A percentile compares a stretch with the other conserved stretches of the same genome.
phyloP scores from a whole-genome alignment of 1,140 invertebrate species.

The Asbolus verrucosus region DNA sequence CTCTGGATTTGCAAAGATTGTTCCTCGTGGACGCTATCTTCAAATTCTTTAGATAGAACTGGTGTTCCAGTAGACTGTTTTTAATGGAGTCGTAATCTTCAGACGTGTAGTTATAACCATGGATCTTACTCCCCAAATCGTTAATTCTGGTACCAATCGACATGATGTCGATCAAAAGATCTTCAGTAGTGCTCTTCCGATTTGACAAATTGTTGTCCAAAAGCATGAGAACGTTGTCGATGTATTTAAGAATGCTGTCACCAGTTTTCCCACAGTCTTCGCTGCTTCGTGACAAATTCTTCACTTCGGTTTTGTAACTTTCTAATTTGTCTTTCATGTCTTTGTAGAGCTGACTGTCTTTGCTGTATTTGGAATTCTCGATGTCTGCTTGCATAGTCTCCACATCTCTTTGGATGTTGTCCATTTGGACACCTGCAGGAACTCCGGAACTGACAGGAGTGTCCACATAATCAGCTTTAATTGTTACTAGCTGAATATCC shows the following conservation, averaged over 20 bases:
- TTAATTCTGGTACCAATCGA: constrained; percentile 18
- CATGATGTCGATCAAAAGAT: constrained; percentile 30
- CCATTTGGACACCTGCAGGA: not conserved
- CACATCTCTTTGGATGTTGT: constrained; percentile 2
- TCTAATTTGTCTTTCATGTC: constrained; percentile 45
- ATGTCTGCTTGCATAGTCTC: not conserved
- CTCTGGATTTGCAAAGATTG: constrained; percentile 1
- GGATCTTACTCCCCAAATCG: constrained; percentile 13
- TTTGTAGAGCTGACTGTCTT: constrained; percentile 6
- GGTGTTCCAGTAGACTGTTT: constrained; percentile 3
- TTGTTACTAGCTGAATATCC: not conserved
- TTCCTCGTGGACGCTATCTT: not conserved
- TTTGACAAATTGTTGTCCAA: constrained; percentile 11
- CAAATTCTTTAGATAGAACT: constrained; percentile 4
- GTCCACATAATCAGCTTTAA: not conserved
- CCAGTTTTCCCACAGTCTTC: not conserved
- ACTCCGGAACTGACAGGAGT: not conserved
- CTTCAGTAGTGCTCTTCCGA: constrained; percentile 21
- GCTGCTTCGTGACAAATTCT: not conserved
- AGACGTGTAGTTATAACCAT: not conserved
- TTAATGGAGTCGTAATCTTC: not conserved
- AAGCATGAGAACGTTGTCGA: constrained; percentile 5
- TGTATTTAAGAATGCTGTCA: constrained; percentile 12
- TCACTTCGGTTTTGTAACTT: not conserved
- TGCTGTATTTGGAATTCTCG: not conserved